Percentiles rank a stretch among this genome's conserved stretches.
Evolutionary conservation across 2,113 vertebrate genomes (phyloP).

Genomic region (Neodon shergylaensis): DNA sequence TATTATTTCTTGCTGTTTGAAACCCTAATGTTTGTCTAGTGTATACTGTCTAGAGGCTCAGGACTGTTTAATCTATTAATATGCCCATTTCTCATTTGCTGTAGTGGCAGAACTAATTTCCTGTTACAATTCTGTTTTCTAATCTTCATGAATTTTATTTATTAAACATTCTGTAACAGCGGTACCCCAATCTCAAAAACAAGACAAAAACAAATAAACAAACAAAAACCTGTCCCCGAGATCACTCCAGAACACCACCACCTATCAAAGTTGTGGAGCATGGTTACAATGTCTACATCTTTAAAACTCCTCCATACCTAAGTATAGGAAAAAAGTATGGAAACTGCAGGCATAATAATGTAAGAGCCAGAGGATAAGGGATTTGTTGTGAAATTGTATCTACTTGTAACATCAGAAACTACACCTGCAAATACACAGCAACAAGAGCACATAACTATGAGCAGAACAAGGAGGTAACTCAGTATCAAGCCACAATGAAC

Average conservation of each 20-base stretch:
- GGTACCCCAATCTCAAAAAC: not conserved
- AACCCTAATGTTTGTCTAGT: not conserved
- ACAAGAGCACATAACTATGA: not conserved
- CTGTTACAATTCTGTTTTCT: not conserved
- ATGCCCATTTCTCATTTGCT: not conserved
- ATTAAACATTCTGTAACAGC: not conserved
- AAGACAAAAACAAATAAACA: not conserved
- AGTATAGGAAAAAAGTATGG: not conserved
- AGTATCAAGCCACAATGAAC: too few species aligned
- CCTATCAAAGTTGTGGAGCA: not conserved
- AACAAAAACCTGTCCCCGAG: not conserved
- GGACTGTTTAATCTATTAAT: too few species aligned
- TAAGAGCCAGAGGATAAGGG: not conserved
- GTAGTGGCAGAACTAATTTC: not conserved
- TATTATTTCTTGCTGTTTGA: not conserved
- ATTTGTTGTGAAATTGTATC: not conserved
- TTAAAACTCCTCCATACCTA: not conserved
- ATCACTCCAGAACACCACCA: not conserved
- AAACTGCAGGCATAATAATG: not conserved
- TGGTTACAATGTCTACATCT: not conserved
- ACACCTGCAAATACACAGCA: not conserved
- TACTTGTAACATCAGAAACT: not conserved
- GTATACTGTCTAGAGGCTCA: not conserved
- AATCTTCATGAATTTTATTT: not conserved
- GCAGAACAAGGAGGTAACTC: not conserved